Percentiles rank a stretch among this genome's conserved stretches.
Evolutionary conservation across 2,113 vertebrate species (phyloP).

Genomic region (Natator depressus): DNA sequence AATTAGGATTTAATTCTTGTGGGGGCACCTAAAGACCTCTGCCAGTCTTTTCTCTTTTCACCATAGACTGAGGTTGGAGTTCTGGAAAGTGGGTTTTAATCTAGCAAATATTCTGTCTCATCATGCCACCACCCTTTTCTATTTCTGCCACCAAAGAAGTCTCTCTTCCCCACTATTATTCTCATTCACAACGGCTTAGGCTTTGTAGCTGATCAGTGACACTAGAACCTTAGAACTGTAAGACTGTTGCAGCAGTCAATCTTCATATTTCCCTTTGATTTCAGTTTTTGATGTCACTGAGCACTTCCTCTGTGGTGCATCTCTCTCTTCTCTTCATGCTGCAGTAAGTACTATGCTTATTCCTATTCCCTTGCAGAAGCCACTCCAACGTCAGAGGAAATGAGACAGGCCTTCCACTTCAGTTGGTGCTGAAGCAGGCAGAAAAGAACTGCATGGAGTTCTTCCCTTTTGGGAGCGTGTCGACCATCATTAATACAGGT

Average conservation of each 20-base stretch:
- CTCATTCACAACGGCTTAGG: background rate
- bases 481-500: background rate
- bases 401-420: background rate
- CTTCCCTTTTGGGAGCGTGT: background rate
- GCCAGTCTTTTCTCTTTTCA: background rate
- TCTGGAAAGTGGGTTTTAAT: background rate
- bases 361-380: background rate
- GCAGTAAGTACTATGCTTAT: background rate
- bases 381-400: background rate
- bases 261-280: background rate
- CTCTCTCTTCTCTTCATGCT: background rate
- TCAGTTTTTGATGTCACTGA: background rate
- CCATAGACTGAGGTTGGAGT: background rate
- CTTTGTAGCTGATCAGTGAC: background rate
- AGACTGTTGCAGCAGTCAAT: background rate
- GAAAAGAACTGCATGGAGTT: background rate
- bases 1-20: constrained; percentile 68
- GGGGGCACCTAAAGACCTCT: constrained; percentile 23
- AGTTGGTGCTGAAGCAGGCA: background rate
- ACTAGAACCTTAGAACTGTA: background rate
- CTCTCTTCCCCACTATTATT: background rate
- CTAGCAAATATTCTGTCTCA: background rate
- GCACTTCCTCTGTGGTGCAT: background rate
- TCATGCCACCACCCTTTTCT: background rate
- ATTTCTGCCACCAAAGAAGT: background rate